Conservation (phyloP, 2,797 vertebrate genomes). For the Vespertilio murinus region DNA sequence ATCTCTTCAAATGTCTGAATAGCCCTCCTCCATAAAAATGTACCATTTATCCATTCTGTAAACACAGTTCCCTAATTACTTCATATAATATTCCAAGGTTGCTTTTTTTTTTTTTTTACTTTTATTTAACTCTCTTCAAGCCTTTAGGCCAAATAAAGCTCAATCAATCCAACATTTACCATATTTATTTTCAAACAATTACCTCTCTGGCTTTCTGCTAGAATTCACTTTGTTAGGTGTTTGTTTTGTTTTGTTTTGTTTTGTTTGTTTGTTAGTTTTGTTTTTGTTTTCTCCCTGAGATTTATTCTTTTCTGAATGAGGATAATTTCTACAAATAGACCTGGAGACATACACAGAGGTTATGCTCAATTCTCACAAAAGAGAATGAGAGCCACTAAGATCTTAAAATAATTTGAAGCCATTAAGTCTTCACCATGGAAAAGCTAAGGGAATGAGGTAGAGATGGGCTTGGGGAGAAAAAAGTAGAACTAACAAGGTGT, state of each 20-base stretch:
- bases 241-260: neutral
- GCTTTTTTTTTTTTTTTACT: neutral
- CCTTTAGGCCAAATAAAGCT: neutral
- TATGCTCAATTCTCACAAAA: neutral
- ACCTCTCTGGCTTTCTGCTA: neutral
- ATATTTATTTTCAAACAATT: neutral
- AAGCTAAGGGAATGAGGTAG: neutral
- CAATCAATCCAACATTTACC: neutral
- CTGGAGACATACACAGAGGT: neutral
- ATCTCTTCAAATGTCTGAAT: neutral
- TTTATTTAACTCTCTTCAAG: neutral
- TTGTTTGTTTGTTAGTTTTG: neutral
- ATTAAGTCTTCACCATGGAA: neutral
- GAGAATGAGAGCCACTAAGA: neutral
- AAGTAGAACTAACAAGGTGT: neutral
- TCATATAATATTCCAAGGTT: neutral
- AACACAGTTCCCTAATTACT: neutral
- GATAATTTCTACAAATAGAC: neutral
- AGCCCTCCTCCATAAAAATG: neutral
- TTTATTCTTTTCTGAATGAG: neutral
- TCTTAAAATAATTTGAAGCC: neutral
- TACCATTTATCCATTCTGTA: neutral
- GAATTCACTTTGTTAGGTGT: neutral
- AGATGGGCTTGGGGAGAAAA: neutral
- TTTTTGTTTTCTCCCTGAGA: neutral